phyloP scores from a whole-genome alignment of 2,797 vertebrate genomes.

The Lepus townsendii region DNA sequence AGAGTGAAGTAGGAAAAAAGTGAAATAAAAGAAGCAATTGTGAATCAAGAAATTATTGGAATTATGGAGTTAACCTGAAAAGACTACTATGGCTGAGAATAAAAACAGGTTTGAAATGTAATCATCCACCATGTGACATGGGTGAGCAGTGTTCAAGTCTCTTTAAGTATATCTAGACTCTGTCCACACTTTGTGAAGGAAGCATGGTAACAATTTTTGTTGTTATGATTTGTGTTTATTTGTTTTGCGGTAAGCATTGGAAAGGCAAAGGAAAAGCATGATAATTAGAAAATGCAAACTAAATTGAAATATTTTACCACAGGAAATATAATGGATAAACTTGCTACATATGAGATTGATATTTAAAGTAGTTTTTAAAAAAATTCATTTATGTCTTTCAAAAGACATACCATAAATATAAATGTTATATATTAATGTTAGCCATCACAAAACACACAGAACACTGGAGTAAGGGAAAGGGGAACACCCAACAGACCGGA shows the following conservation, averaged over 20 bases:
- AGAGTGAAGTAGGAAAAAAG: background rate
- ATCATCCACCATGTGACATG: background rate
- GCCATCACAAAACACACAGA: no score
- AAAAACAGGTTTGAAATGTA: background rate
- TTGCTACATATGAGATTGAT: background rate
- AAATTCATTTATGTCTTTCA: background rate
- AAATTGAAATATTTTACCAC: background rate
- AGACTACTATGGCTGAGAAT: background rate
- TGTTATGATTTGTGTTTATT: background rate
- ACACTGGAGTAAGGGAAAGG: no score
- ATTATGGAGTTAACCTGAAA: background rate
- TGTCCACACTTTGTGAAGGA: background rate
- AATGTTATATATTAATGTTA: no score
- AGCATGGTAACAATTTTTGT: background rate
- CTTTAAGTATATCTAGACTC: background rate
- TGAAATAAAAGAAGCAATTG: background rate
- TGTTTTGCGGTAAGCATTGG: no score
- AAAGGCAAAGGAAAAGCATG: constrained; percentile 16
- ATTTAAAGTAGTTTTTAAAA: background rate
- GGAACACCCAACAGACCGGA: no score
- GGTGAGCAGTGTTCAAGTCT: background rate
- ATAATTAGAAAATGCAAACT: constrained; percentile 21
- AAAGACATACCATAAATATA: background rate
- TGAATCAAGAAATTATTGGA: background rate
- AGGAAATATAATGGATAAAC: background rate